A percentile compares a stretch with the other conserved stretches of the same genome.
These are phyloP conservation scores for Egretta garzetta DNA, from an alignment of 2,113 vertebrate species.

Conservation along the genomic window DNA sequence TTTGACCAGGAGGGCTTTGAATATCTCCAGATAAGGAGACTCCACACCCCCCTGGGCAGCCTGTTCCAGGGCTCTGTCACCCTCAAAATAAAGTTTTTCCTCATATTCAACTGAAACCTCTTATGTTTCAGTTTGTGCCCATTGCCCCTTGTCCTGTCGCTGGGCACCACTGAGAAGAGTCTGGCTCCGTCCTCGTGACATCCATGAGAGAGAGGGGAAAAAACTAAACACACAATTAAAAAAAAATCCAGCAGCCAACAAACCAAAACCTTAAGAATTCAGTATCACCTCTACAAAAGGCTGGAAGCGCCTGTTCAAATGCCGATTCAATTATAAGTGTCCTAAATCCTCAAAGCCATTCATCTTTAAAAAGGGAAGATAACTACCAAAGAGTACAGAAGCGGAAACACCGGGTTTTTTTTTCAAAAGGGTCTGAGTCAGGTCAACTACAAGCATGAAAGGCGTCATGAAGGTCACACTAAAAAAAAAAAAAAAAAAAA, in stretches of 20 bases:
- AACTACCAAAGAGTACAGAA: not conserved
- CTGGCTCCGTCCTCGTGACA: too few species aligned
- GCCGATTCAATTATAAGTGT: not conserved
- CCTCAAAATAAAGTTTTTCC: too few species aligned
- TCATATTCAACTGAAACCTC: too few species aligned
- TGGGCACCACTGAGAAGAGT: too few species aligned
- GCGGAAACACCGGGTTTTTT: fast-evolving
- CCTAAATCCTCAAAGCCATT: not conserved
- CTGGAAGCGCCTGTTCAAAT: not conserved
- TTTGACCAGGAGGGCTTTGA: too few species aligned
- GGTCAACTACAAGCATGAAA: not conserved
- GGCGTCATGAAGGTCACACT: not conserved
- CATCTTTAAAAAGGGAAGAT: not conserved
- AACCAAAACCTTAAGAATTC: not conserved
- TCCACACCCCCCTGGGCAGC: too few species aligned
- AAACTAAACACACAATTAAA: not conserved
- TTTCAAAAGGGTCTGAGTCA: not conserved
- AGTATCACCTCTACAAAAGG: not conserved
- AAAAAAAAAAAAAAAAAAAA: not conserved
- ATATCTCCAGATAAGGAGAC: too few species aligned
- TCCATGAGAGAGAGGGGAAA: fast-evolving
- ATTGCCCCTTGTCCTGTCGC: too few species aligned
- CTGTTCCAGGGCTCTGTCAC: too few species aligned
- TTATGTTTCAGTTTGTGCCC: too few species aligned
- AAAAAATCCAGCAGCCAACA: not conserved